Percentiles rank a stretch among this genome's conserved stretches.
Conservation (phyloP, 2,113 vertebrate species). For the Chaetodon trifascialis region DNA sequence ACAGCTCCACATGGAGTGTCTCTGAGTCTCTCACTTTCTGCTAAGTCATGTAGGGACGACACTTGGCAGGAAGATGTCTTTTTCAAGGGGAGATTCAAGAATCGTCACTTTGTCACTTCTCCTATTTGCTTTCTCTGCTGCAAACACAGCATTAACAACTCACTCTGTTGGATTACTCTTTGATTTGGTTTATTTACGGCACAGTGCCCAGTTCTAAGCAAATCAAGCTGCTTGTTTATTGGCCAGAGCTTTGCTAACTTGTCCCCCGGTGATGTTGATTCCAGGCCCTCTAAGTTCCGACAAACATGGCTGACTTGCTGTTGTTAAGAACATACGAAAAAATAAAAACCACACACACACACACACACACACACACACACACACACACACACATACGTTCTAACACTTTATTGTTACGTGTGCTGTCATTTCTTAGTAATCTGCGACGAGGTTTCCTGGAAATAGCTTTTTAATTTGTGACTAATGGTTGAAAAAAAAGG, state of each 20-base stretch:
- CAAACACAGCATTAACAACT: conserved; percentile 20
- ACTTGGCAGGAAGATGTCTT: not conserved
- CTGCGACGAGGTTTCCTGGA: not conserved
- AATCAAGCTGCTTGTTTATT: conserved; percentile 39
- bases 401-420: not conserved
- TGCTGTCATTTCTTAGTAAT: not conserved
- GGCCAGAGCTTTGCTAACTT: not conserved
- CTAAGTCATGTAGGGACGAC: conserved; percentile 17
- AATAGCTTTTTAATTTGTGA: not conserved
- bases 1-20: conserved; percentile 41
- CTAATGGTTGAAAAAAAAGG: not conserved
- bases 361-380: too few relatives aligned
- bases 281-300: not conserved
- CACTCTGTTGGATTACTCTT: conserved; percentile 10
- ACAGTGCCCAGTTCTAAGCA: conserved; percentile 26
- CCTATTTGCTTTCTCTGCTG: conserved; percentile 16
- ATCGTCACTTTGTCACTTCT: not conserved
- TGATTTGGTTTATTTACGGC: conserved; percentile 45
- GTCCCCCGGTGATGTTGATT: conserved; percentile 24
- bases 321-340: not conserved
- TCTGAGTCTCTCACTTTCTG: conserved; percentile 32
- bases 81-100: not conserved
- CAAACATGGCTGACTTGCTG: not conserved
- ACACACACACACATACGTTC: too few relatives aligned
- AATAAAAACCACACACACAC: too few relatives aligned